Conservation (phyloP, 2,797 vertebrate species). For the Onychomys torridus region DNA sequence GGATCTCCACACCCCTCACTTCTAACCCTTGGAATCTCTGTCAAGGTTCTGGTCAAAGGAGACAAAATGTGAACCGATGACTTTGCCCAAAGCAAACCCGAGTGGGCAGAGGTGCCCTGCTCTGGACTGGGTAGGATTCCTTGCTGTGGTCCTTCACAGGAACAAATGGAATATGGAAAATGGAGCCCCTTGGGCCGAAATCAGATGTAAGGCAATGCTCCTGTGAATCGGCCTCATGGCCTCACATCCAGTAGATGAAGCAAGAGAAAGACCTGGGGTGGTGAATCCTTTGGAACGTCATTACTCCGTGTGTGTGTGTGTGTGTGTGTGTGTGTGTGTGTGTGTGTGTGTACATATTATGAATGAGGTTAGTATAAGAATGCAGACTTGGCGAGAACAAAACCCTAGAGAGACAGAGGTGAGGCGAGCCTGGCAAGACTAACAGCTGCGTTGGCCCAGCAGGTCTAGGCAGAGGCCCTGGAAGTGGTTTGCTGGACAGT, state of each 20-base stretch:
- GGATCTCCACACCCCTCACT: conserved; percentile 58
- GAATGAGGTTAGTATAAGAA: background rate
- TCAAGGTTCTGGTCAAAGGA: conserved; percentile 76
- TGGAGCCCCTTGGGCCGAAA: rapidly evolving
- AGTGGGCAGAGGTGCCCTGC: rapidly evolving
- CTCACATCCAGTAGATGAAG: background rate
- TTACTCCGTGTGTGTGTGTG: background rate
- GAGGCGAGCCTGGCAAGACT: background rate
- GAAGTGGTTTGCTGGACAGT: background rate
- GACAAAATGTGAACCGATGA: conserved; percentile 50
- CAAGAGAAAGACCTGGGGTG: background rate
- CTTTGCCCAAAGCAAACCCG: background rate
- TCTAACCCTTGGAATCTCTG: conserved; percentile 70
- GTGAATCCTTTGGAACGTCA: background rate
- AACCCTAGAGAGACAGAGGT: background rate
- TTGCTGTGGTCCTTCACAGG: background rate
- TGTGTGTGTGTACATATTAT: background rate
- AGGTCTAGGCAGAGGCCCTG: background rate
- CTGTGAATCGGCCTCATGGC: rapidly evolving
- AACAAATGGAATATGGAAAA: background rate
- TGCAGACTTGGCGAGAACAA: background rate
- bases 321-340: background rate
- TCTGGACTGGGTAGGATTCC: background rate
- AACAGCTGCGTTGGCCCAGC: background rate
- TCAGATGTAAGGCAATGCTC: background rate